phyloP scores from a whole-genome alignment of 2,888 invertebrate genomes.

The Lasius fuliginosus region DNA sequence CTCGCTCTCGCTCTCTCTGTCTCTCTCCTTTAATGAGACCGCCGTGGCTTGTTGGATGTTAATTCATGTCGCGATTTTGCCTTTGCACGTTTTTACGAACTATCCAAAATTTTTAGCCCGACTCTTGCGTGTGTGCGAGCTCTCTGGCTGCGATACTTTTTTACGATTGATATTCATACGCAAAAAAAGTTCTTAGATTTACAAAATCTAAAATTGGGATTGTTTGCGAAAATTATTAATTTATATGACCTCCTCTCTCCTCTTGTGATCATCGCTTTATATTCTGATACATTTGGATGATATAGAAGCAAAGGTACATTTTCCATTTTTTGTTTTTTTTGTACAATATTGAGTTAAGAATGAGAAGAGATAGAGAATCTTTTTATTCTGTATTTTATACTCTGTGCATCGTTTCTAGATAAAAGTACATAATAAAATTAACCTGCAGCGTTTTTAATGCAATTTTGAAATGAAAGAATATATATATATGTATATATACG shows the following conservation, averaged over 20 bases:
- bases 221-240: slow-evolving; percentile 3
- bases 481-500: not conserved
- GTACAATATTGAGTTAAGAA: slow-evolving; percentile 5
- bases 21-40: slow-evolving; percentile 36
- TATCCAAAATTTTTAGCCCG: not conserved
- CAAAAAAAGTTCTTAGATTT: not conserved
- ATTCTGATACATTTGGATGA: not conserved
- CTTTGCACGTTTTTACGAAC: slow-evolving; percentile 25
- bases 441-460: slow-evolving; percentile 5
- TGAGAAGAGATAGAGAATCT: not conserved
- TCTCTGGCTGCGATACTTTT: not conserved
- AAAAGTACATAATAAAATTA: slow-evolving; percentile 37
- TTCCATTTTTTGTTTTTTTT: slow-evolving; percentile 14
- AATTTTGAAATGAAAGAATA: slow-evolving; percentile 26
- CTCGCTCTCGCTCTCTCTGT: not conserved
- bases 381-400: slow-evolving; percentile 18
- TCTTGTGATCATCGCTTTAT: not conserved
- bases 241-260: not conserved
- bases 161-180: not conserved
- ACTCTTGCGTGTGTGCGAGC: not conserved
- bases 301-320: not conserved
- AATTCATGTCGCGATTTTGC: slow-evolving; percentile 31
- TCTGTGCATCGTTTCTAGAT: slow-evolving; percentile 1
- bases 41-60: slow-evolving; percentile 40
- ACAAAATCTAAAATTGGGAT: not conserved